phyloP scores from a whole-genome alignment of 2,888 invertebrate species.

The Melieria picta region DNA sequence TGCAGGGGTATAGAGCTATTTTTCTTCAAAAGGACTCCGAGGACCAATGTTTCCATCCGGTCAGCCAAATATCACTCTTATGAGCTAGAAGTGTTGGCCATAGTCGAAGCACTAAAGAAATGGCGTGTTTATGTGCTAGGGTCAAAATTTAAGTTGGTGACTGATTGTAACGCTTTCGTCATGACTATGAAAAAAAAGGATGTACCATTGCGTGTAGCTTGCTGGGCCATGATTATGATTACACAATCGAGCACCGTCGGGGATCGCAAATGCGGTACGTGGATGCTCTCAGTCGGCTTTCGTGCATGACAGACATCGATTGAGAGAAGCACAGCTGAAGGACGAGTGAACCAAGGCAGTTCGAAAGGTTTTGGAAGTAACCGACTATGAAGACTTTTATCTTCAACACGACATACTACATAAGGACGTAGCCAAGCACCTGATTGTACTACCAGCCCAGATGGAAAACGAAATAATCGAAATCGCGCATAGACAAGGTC shows the following conservation, averaged over 20 bases:
- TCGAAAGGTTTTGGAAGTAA: constrained; percentile 27
- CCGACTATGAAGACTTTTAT: constrained; percentile 31
- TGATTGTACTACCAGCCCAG: constrained; percentile 32
- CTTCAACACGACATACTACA: constrained; percentile 29
- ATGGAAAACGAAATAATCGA: constrained; percentile 56
- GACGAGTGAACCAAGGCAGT: constrained; percentile 27
- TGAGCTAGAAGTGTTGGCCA: constrained; percentile 28
- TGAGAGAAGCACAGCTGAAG: constrained; percentile 21
- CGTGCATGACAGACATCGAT: constrained; percentile 9
- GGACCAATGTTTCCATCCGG: constrained; percentile 30
- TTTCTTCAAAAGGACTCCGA: constrained; percentile 36
- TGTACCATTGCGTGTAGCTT: constrained; percentile 18
- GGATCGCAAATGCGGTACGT: constrained; percentile 24
- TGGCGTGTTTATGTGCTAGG: constrained; percentile 24
- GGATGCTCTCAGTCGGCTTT: background rate
- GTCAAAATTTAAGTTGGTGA: constrained; percentile 19
- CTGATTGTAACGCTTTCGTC: constrained; percentile 50
- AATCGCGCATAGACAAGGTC: too few species aligned
- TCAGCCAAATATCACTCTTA: constrained; percentile 29
- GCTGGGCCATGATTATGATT: constrained; percentile 21
- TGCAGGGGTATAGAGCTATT: constrained; percentile 22
- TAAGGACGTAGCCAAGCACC: constrained; percentile 24
- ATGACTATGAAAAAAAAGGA: constrained; percentile 53
- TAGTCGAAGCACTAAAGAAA: constrained; percentile 29
- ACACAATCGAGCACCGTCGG: constrained; percentile 15